Conservation (phyloP, 2,888 invertebrate species). For the Dicyrtomina minuta region DNA sequence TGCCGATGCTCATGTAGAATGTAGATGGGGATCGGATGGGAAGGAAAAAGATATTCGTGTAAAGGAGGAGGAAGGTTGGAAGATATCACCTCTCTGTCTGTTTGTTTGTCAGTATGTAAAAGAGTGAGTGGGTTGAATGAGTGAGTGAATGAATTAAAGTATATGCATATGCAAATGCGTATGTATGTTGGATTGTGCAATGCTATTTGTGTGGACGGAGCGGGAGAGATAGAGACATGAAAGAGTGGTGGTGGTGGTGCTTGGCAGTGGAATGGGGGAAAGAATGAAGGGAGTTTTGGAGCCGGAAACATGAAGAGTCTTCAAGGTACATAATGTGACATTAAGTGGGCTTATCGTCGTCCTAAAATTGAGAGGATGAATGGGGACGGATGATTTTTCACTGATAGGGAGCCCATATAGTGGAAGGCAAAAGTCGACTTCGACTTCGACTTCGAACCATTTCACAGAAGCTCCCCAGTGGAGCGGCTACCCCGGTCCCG, state of each 20-base stretch:
- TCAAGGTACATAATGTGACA: constrained; percentile 39
- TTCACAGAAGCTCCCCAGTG: too few species aligned
- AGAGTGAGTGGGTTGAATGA: neutral
- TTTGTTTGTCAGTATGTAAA: too few species aligned
- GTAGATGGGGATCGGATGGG: too few species aligned
- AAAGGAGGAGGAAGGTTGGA: too few species aligned
- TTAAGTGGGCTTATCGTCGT: constrained; percentile 42
- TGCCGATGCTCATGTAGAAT: too few species aligned
- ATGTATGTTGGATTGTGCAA: neutral
- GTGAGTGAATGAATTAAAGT: neutral
- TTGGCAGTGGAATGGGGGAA: neutral
- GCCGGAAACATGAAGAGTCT: constrained; percentile 35
- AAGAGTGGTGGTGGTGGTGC: neutral
- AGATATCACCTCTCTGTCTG: too few species aligned
- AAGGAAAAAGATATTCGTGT: too few species aligned
- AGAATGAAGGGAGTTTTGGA: neutral
- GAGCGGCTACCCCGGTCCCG: neutral
- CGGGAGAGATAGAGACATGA: neutral
- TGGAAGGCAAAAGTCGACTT: neutral
- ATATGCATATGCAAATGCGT: neutral
- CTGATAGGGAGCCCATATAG: constrained; percentile 9
- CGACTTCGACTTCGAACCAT: neutral
- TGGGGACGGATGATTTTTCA: constrained; percentile 42
- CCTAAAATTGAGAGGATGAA: constrained; percentile 38
- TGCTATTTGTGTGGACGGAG: too few species aligned